Evolutionary conservation across 2,113 vertebrate species (phyloP).

Genomic region (Atlantisia rogersi): DNA sequence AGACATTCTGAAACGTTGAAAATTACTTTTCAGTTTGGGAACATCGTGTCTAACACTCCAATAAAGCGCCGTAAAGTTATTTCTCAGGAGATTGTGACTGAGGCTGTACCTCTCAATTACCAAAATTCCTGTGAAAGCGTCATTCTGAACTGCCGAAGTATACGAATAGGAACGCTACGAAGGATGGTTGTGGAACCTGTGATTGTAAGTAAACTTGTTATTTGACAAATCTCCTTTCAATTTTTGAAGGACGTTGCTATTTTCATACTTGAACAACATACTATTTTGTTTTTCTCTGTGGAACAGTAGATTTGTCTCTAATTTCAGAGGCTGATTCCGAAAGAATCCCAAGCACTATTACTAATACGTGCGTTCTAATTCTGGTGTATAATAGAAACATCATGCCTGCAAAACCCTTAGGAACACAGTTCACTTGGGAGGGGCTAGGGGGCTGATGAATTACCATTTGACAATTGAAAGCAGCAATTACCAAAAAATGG

Average conservation of each 20-base stretch:
- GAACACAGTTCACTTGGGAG: background rate
- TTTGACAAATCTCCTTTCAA: background rate
- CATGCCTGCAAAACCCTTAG: background rate
- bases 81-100: conserved; percentile 64
- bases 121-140: conserved; percentile 81
- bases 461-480: background rate
- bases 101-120: conserved; percentile 51
- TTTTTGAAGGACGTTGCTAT: background rate
- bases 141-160: conserved; percentile 91
- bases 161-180: conserved; percentile 89
- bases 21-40: conserved; percentile 84
- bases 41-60: conserved; percentile 78
- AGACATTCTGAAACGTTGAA: conserved; percentile 40
- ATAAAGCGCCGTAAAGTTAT: conserved; percentile 84
- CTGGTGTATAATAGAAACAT: background rate
- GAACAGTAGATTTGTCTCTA: background rate
- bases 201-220: conserved; percentile 80
- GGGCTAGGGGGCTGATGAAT: background rate
- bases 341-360: background rate
- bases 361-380: fast-evolving
- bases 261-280: background rate
- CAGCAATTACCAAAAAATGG: background rate
- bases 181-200: conserved; percentile 90
- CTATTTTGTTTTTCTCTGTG: background rate
- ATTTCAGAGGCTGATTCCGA: background rate